A percentile compares a stretch with the other conserved stretches of the same genome.
These are phyloP conservation scores for Megaceryle maxima DNA, from an alignment of 2,113 vertebrate genomes.

Conservation along the genomic window DNA sequence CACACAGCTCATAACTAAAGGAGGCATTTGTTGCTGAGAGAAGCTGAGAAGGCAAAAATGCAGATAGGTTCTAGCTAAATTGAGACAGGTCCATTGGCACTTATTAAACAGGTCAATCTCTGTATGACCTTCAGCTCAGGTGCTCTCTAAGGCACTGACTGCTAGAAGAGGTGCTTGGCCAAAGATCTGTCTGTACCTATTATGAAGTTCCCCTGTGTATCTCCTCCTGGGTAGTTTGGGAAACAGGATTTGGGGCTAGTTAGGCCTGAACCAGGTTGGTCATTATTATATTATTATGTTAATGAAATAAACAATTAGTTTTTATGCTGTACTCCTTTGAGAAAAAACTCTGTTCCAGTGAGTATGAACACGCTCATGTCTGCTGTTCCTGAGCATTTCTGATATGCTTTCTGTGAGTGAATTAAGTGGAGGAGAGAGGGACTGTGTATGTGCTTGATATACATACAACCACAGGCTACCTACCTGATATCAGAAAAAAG, in stretches of 20 bases:
- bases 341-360: neutral
- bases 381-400: neutral
- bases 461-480: neutral
- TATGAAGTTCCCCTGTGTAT: neutral
- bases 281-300: neutral
- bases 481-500: neutral
- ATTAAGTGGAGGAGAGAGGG: neutral
- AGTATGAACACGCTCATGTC: neutral
- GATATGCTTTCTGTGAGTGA: neutral
- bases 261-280: neutral
- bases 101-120: neutral
- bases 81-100: neutral
- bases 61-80: conserved; percentile 11
- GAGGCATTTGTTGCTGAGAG: neutral
- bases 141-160: neutral
- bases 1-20: neutral
- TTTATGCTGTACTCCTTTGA: neutral
- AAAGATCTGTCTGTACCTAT: neutral
- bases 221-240: neutral
- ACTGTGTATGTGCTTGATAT: fast-evolving
- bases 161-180: neutral
- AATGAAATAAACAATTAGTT: neutral
- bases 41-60: neutral
- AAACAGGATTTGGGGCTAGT: neutral
- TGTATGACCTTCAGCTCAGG: neutral